A percentile compares a stretch with the other conserved stretches of the same genome.
These are phyloP conservation scores for Tribolium freemani DNA, from an alignment of 2,888 invertebrate genomes.

Conservation along the genomic window DNA sequence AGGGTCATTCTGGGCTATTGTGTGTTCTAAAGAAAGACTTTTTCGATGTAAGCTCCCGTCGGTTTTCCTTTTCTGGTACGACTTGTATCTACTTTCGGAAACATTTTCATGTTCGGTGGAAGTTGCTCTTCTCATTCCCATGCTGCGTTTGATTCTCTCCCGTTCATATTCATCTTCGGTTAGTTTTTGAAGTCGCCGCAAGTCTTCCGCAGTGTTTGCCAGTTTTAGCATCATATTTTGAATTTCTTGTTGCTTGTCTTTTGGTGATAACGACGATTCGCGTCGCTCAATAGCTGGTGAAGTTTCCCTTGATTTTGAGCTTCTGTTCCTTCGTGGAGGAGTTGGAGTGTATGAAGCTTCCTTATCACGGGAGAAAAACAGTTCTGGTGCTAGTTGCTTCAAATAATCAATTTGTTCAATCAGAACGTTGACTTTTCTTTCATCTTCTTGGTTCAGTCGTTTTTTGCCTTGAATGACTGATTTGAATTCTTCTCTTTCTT, in stretches of 20 bases:
- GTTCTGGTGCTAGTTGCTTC: constrained; percentile 82
- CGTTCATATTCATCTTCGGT: constrained; percentile 71
- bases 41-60: constrained; percentile 75
- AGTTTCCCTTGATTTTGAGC: constrained; percentile 80
- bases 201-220: constrained; percentile 80
- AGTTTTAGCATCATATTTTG: constrained; percentile 73
- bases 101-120: constrained; percentile 78
- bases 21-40: constrained; percentile 81
- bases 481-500: constrained; percentile 78
- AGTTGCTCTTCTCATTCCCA: constrained; percentile 69
- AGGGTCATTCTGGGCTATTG: constrained; percentile 70
- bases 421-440: constrained; percentile 79
- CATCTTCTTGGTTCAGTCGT: constrained; percentile 76
- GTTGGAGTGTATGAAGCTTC: constrained; percentile 75
- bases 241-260: constrained; percentile 64
- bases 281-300: constrained; percentile 74
- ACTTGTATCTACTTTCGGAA: constrained; percentile 48
- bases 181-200: constrained; percentile 68
- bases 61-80: constrained; percentile 50
- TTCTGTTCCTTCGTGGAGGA: constrained; percentile 76
- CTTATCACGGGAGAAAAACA: constrained; percentile 70
- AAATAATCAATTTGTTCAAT: constrained; percentile 83
- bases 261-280: constrained; percentile 69
- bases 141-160: constrained; percentile 65
- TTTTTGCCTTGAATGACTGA: constrained; percentile 69